These are phyloP conservation scores for Electrona antarctica DNA, from an alignment of 2,113 vertebrate species.

Conservation along the genomic window DNA sequence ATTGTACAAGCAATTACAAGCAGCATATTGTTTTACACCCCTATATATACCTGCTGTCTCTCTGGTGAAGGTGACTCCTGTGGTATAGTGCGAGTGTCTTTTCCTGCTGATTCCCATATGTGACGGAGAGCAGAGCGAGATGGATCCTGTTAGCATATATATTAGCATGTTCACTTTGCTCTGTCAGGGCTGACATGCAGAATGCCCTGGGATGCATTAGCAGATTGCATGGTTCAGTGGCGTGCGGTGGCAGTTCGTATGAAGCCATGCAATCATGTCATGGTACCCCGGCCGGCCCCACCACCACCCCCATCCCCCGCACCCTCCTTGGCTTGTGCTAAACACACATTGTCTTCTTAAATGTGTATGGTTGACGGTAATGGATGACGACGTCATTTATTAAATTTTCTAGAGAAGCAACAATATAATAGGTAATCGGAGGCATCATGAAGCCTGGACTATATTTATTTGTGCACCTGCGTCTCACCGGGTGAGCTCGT, in stretches of 20 bases:
- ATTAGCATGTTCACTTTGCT: conserved; percentile 7
- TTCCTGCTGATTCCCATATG: conserved; percentile 11
- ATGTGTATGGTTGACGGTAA: too few relatives aligned
- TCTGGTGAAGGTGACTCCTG: conserved; percentile 48
- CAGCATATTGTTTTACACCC: not conserved
- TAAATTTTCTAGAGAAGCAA: too few relatives aligned
- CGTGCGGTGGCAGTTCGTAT: conserved; percentile 13
- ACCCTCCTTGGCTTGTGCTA: too few relatives aligned
- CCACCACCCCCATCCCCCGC: not conserved
- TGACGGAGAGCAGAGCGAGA: not conserved
- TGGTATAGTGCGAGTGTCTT: conserved; percentile 3
- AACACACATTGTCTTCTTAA: not conserved
- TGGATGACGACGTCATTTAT: too few relatives aligned
- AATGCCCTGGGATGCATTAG: conserved; percentile 44
- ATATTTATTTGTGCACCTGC: too few relatives aligned
- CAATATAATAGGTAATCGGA: too few relatives aligned
- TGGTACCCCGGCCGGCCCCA: not conserved
- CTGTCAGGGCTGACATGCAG: conserved; percentile 9
- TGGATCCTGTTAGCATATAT: conserved; percentile 3
- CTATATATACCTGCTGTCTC: not conserved
- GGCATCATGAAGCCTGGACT: too few relatives aligned
- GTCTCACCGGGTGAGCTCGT: too few relatives aligned
- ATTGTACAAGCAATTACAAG: not conserved
- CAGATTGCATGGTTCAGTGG: conserved; percentile 49
- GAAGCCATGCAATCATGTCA: conserved; percentile 3